Base-by-base conservation (phyloP, 2,888 invertebrate species). In the Cacoxenus indagator region DNA sequence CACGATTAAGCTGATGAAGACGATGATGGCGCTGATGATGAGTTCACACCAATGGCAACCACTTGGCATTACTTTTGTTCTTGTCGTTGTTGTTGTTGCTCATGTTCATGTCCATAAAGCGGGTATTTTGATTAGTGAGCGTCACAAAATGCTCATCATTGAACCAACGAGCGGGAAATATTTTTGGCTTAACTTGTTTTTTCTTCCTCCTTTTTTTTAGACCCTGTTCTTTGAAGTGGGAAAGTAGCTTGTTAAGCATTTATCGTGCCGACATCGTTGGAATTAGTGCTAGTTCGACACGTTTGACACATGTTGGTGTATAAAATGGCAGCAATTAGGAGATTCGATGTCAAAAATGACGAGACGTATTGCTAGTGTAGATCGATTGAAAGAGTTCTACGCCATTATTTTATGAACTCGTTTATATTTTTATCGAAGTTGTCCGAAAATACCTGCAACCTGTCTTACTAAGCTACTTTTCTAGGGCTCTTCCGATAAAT, bases 201-300 rank as follows among this genome's bases (percentile, higher is more conserved):
- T 51, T 11, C 8, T 31, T 65, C 24, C 14, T 45, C 14, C 46
- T 22, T 4, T 31, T 65, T 14, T n/a, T 29, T 4, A 48, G 5
- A 4, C 19, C 54, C 8, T 70, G 66, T 75, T 76, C 69, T 76
- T 81, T 81, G 76, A 78, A 78, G 82, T 78, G 82, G 82, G 78
- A 78, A 78, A 81, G 78, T 78, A 76, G 78, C 78, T 78, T 76
- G 78, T 78, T 78, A 81, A 71, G 29, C 80, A 79, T 80, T 78
- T 79, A 75, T 73, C 75, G 82, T 74, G 73, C 37, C 69, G 26
- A 54, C 54, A 4, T 1, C 37, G 14, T 37, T 37, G 37, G 14
- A 37, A 37, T 37, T 37, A 37, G 37, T 37, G 37, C 8, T 37
- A 37, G 37, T 37, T 37, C 37, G 37, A 37, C 37, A 37, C 37